Conservation (phyloP, 2,113 vertebrate species). For the Alaudala cheleensis region DNA sequence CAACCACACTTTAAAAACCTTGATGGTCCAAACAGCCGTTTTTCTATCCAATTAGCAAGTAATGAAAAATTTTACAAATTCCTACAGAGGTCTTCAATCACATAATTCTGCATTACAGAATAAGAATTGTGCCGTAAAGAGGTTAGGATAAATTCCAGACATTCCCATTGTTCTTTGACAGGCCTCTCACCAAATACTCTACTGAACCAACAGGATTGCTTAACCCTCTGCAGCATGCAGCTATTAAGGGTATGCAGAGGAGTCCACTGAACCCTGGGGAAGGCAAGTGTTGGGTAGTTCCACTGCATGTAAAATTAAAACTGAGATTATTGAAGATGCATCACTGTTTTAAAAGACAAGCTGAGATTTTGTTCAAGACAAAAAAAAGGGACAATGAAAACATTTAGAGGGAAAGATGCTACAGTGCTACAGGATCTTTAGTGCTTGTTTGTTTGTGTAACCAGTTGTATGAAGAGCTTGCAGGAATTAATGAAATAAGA, state of each 20-base stretch:
- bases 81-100: neutral
- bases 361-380: neutral
- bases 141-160: neutral
- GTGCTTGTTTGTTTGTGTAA: constrained; percentile 34
- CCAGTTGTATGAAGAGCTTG: constrained; percentile 16
- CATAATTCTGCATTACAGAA: neutral
- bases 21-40: neutral
- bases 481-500: constrained; percentile 30
- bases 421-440: neutral
- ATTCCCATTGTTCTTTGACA: neutral
- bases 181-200: neutral
- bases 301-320: neutral
- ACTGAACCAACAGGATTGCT: neutral
- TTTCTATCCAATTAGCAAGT: neutral
- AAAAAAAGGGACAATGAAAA: neutral
- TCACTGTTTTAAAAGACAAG: neutral
- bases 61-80: neutral
- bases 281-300: neutral
- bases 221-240: neutral
- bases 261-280: neutral
- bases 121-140: neutral
- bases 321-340: neutral
- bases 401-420: neutral
- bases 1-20: neutral
- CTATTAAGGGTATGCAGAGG: neutral